Percentiles rank a stretch among this genome's conserved stretches.
Evolutionary conservation across 2,113 vertebrate species (phyloP).

Genomic region (Cacatua alba): DNA sequence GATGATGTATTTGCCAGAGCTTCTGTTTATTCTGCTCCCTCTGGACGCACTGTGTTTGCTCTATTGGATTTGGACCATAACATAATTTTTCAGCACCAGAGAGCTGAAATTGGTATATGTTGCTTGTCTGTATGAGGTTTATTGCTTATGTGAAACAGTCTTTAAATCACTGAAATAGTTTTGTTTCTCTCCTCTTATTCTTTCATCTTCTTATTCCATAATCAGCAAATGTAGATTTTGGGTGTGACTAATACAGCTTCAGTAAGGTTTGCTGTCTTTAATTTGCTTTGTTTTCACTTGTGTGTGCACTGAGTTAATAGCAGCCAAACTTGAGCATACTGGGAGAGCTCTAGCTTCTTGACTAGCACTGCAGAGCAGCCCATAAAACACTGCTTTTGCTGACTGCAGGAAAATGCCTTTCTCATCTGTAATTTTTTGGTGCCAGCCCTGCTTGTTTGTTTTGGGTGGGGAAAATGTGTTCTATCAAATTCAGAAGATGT

Average conservation of each 20-base stretch:
- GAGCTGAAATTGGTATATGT: neutral
- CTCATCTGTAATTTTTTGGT: neutral
- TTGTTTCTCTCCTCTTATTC: neutral
- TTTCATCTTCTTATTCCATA: neutral
- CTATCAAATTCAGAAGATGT: neutral
- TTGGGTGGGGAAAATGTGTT: neutral
- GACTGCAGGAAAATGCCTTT: neutral
- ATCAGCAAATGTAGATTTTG: neutral
- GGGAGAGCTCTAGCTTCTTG: neutral
- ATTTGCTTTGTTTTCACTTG: neutral
- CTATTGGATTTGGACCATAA: neutral
- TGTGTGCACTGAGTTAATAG: neutral
- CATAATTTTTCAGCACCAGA: neutral
- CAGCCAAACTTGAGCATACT: neutral
- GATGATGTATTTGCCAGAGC: constrained; percentile 6
- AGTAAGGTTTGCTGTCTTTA: neutral
- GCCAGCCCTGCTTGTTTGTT: neutral
- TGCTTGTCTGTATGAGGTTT: neutral
- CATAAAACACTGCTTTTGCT: neutral
- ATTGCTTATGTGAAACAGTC: neutral
- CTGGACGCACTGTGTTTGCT: neutral
- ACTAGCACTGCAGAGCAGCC: neutral
- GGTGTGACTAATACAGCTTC: neutral
- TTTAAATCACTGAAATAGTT: neutral
- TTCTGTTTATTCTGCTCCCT: constrained; percentile 16